phyloP scores from a whole-genome alignment of 2,797 vertebrate genomes.

The Pterois miles region DNA sequence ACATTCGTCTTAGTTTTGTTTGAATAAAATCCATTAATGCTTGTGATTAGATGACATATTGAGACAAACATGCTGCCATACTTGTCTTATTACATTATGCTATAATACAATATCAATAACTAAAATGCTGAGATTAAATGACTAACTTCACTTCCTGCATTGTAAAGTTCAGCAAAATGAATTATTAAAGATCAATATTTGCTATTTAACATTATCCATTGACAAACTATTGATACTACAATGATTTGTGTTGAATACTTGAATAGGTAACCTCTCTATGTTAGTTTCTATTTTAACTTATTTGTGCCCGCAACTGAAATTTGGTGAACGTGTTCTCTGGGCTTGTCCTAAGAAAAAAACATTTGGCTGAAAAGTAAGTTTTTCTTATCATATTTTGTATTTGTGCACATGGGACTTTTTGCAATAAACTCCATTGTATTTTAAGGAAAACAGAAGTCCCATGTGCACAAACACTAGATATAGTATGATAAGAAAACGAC shows the following conservation, averaged over 20 bases:
- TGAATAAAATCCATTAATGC: conserved; percentile 3
- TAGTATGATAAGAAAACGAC: too few relatives aligned
- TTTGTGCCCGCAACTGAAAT: too few relatives aligned
- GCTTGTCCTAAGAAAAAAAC: too few relatives aligned
- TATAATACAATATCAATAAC: neutral
- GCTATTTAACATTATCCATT: neutral
- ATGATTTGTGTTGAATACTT: neutral
- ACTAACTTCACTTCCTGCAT: neutral
- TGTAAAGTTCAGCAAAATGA: neutral
- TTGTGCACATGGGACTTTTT: too few relatives aligned
- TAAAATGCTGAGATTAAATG: conserved; percentile 7
- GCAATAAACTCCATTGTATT: too few relatives aligned
- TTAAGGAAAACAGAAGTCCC: too few relatives aligned
- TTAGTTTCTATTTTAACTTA: neutral
- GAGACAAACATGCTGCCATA: conserved; percentile 4
- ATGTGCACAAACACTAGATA: too few relatives aligned
- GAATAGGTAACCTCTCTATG: neutral
- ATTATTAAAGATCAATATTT: neutral
- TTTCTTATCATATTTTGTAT: too few relatives aligned
- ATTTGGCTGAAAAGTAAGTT: too few relatives aligned
- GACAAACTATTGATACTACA: neutral
- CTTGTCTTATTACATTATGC: conserved; percentile 9
- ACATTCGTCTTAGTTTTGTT: neutral
- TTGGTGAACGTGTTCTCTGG: too few relatives aligned
- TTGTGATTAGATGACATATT: conserved; percentile 18